Evolutionary conservation across 1,140 invertebrate genomes (phyloP).

Genomic region (Drosophila fuyamai): DNA sequence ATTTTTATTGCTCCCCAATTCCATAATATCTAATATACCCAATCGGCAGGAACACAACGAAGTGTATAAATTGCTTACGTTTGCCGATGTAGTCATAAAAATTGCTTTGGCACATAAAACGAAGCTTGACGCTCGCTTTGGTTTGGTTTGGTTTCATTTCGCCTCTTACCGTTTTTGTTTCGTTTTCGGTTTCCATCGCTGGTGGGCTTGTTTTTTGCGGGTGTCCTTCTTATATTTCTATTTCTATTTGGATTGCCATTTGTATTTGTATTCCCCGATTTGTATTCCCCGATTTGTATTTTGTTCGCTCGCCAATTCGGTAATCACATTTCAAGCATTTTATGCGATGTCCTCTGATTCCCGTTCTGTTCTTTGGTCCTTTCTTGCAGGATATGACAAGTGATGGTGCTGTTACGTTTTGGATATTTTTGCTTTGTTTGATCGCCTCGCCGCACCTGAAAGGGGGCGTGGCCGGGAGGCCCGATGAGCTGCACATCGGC

Average conservation of each 20-base stretch:
- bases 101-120: slow-evolving; percentile 74
- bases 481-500: slow-evolving; percentile 95
- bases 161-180: slow-evolving; percentile 20
- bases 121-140: slow-evolving; percentile 55
- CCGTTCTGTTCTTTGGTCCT: neutral
- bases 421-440: slow-evolving; percentile 85
- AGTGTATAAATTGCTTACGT: slow-evolving; percentile 69
- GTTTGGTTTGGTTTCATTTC: slow-evolving; percentile 30
- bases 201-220: slow-evolving; percentile 23
- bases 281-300: slow-evolving; percentile 55
- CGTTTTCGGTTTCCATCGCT: slow-evolving; percentile 17
- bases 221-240: slow-evolving; percentile 41
- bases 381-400: slow-evolving; percentile 84
- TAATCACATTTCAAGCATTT: slow-evolving; percentile 72
- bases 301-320: slow-evolving; percentile 48
- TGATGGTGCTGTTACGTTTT: slow-evolving; percentile 85
- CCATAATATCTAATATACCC: slow-evolving; percentile 15
- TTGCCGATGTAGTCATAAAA: slow-evolving; percentile 65
- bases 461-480: slow-evolving; percentile 67
- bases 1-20: neutral
- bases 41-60: slow-evolving; percentile 6
- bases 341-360: slow-evolving; percentile 7
- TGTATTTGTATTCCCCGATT: slow-evolving; percentile 24
- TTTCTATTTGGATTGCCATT: slow-evolving; percentile 55
- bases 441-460: slow-evolving; percentile 75